Percentiles rank a stretch among this genome's conserved stretches.
These are phyloP conservation scores for Allacma fusca DNA, from an alignment of 2,888 invertebrate genomes.

Conservation along the genomic window DNA sequence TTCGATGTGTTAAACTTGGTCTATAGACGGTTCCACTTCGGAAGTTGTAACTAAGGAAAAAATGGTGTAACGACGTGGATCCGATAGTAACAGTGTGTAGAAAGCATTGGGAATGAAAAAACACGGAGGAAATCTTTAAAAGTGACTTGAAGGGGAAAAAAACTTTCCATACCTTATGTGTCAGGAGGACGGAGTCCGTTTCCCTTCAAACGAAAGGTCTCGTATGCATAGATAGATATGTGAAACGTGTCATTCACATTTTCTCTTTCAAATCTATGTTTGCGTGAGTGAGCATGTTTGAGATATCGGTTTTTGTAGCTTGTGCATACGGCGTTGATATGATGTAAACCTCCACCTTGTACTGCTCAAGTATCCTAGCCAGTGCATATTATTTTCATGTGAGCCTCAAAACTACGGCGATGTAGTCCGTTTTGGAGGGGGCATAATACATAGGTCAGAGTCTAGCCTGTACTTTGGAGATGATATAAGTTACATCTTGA, in stretches of 20 bases:
- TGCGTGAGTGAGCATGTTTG: background rate
- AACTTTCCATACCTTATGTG: conserved; percentile 1
- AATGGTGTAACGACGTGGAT: background rate
- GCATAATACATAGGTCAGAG: no score
- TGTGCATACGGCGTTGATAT: no score
- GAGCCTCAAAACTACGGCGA: no score
- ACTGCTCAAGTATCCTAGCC: no score
- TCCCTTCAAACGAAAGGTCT: background rate
- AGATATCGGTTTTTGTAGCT: background rate
- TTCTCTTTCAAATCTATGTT: conserved; percentile 6
- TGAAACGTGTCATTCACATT: conserved; percentile 16
- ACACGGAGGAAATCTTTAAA: background rate
- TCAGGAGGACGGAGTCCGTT: background rate
- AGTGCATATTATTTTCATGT: no score
- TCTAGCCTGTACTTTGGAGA: no score
- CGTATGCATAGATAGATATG: background rate
- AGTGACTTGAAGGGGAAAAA: background rate
- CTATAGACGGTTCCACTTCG: background rate
- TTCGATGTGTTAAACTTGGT: background rate
- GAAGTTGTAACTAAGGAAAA: background rate
- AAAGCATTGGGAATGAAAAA: background rate
- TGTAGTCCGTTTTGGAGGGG: no score
- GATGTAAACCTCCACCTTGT: no score
- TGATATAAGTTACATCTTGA: no score
- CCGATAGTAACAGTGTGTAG: no score